A percentile compares a stretch with the other conserved stretches of the same genome.
Evolutionary conservation across 2,888 invertebrate species (phyloP).

Genomic region (Augiades crinisus): DNA sequence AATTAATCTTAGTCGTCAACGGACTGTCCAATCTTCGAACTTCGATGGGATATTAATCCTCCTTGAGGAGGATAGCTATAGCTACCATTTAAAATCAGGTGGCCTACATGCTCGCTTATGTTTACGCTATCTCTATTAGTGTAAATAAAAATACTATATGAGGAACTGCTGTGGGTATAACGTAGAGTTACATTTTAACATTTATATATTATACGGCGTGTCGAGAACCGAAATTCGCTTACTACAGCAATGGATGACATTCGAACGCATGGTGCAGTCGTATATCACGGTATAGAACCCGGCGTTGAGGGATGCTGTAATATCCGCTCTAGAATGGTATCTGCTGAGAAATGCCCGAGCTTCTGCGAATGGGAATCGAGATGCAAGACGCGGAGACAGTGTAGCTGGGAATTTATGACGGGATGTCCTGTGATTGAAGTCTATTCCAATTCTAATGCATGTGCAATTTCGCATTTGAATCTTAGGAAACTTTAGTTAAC

Average conservation of each 20-base stretch:
- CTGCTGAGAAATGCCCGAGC: conserved; percentile 34
- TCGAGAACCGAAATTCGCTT: too few relatives aligned
- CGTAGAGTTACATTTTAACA: too few relatives aligned
- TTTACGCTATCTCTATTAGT: too few relatives aligned
- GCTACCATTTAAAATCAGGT: too few relatives aligned
- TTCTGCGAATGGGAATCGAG: conserved; percentile 30
- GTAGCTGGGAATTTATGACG: conserved; percentile 22
- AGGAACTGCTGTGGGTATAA: too few relatives aligned
- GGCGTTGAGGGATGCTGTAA: conserved; percentile 69
- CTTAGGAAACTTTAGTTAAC: neutral
- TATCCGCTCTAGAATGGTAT: conserved; percentile 65
- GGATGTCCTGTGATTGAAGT: conserved; percentile 20
- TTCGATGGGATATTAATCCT: too few relatives aligned
- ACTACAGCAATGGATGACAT: conserved; percentile 36
- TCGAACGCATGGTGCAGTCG: conserved; percentile 31
- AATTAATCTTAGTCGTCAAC: too few relatives aligned
- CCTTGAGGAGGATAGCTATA: too few relatives aligned
- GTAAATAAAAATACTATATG: too few relatives aligned
- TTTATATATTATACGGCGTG: too few relatives aligned
- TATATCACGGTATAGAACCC: conserved; percentile 53
- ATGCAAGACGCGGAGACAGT: conserved; percentile 10
- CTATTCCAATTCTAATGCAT: conserved; percentile 3
- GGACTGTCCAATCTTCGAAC: too few relatives aligned
- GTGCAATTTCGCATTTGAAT: conserved; percentile 2
- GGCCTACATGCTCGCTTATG: too few relatives aligned